A percentile compares a stretch with the other conserved stretches of the same genome.
Conservation (phyloP, 2,797 vertebrate species). For the Muscicapa comitata region DNA sequence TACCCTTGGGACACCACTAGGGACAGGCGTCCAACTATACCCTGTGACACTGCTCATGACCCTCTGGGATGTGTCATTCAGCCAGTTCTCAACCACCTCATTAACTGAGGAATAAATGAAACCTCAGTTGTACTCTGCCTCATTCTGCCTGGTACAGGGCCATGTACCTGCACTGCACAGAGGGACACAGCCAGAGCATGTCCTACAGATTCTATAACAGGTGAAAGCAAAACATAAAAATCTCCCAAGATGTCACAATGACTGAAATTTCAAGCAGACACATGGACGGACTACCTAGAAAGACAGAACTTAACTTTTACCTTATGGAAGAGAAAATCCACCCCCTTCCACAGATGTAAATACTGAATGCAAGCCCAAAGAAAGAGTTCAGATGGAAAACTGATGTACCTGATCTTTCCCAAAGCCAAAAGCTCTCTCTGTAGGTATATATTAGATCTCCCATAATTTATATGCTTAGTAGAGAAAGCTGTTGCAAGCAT, state of each 20-base stretch:
- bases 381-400: background rate
- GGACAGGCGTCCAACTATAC: background rate
- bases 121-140: background rate
- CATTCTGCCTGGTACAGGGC: background rate
- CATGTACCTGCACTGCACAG: background rate
- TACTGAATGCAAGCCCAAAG: background rate
- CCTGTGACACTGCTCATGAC: background rate
- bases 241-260: background rate
- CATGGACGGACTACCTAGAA: background rate
- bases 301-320: background rate
- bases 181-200: background rate
- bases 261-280: background rate
- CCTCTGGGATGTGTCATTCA: accelerated
- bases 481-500: background rate
- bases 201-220: background rate
- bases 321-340: background rate
- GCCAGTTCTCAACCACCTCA: background rate
- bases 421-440: background rate
- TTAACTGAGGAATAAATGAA: background rate
- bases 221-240: background rate
- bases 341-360: background rate
- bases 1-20: background rate
- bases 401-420: background rate
- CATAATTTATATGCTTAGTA: background rate
- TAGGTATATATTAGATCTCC: background rate